Evolutionary conservation across 2,113 vertebrate genomes (phyloP), one percentile per base, ranked within the genome.

Genomic region (Kryptolebias marmoratus): DNA sequence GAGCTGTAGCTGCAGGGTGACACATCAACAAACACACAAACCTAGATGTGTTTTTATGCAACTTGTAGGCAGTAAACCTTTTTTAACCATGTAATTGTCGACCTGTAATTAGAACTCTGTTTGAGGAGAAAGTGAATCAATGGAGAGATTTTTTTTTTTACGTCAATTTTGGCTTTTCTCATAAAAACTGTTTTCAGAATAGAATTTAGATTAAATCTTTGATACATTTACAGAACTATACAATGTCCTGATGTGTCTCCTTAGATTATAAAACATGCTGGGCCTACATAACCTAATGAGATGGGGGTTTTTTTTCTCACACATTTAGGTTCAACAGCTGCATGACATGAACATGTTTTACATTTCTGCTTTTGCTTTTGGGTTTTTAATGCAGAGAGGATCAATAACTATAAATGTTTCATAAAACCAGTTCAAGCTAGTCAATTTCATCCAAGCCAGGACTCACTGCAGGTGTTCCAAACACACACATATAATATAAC

Each of bases 21-120:
- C 73, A 78, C 82, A 83, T 57, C 79, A 75, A 87, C 78, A 81
- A 80, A 79, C 52, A 86, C 53, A 77, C 79, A 77, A 72, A 78
- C 75, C 82, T 73, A 86, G 77, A 49, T 13, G 1, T 75, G 81
- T 78, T 83, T 85, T 75, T 62, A 75, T 73, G 77, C 74, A 74
- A 75, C 81, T 79, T 79, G 82, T 80, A 74, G 73, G 70, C 85
- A 77, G 85, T 82, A 69, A 72, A 81, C 64, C 28, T 18, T 68
- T 52, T 59, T 48, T 16, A 48, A 45, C 49, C 56, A 0, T 62
- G 48, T 77, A 59, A 78, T 81, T 84, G 39, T 74, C 63, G 70
- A 83, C 79, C 58, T 77, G 49, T 50, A 45, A 82, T 83, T 79
- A 75, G 75, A 83, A 69, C 36, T 56, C 45, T 10, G 5, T 16